phyloP scores from a whole-genome alignment of 2,797 vertebrate species.

The Myripristis jacobus region DNA sequence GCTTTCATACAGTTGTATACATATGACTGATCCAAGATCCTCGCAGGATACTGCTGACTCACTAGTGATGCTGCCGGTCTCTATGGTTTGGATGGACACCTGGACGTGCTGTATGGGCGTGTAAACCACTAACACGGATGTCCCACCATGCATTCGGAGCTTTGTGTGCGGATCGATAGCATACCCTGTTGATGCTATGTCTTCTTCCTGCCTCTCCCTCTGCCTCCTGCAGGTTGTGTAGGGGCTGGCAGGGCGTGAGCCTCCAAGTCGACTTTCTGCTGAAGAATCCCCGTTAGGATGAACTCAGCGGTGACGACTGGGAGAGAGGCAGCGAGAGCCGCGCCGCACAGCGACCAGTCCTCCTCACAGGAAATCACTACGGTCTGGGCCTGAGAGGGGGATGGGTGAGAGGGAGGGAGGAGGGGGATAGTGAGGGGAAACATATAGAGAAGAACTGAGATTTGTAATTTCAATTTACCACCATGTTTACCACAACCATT shows the following conservation, averaged over 20 bases:
- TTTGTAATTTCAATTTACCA: not conserved
- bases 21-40: not conserved
- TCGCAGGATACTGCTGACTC: constrained; percentile 22
- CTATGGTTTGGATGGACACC: constrained; percentile 14
- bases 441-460: not conserved
- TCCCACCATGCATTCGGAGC: not conserved
- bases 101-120: not conserved
- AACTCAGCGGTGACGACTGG: constrained; percentile 89
- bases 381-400: constrained; percentile 79
- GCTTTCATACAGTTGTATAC: constrained; percentile 25
- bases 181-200: constrained; percentile 20
- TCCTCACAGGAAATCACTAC: constrained; percentile 89
- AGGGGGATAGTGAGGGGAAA: constrained; percentile 4
- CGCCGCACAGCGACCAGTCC: constrained; percentile 81
- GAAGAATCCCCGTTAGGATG: constrained; percentile 90
- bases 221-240: constrained; percentile 47
- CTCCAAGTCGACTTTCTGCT: constrained; percentile 84
- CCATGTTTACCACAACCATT: not conserved
- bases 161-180: not conserved
- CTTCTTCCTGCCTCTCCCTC: constrained; percentile 71
- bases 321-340: constrained; percentile 77
- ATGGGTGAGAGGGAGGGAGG: not conserved
- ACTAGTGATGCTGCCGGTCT: constrained; percentile 17
- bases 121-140: not conserved
- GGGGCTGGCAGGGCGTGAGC: constrained; percentile 73